Base-by-base conservation (phyloP, 2,888 invertebrate species). In the Drosophila stalkeri region DNA sequence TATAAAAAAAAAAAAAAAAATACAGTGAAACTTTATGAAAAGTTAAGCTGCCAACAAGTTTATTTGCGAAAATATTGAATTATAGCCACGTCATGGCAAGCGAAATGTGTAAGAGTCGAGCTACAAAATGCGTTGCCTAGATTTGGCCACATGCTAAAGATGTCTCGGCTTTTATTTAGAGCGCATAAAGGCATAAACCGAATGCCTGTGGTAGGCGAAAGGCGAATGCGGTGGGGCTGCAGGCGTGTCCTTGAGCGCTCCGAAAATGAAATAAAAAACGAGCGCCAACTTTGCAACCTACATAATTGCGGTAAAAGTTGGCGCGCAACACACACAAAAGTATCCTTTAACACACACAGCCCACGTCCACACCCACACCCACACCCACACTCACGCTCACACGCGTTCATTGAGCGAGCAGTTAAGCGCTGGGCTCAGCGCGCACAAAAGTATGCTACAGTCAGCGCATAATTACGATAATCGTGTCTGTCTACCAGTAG, bases 391-490 rank as follows among this genome's bases (percentile, higher is more conserved):
- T 56, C 23, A 16, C 12, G 52, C 14, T 56, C 23, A 44, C 51
- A 59, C 55, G 44, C 56, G 46, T 35, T 64, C 67, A 73, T 57
- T 31, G 64, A 77, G 75, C 65, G 68, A 67, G 68, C 70, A 80
- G 77, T 76, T 81, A 79, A 80, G 77, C 72, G 56, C 64, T 64
- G 65, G 57, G 80, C 72, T 72, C 67, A 41, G 68, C 74, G 77
- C 84, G 69, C 81, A 82, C 64, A 89, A 86, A 82, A 81, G 86
- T 83, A 80, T 84, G 80, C 84, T 89, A 81, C 78, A 77, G 70
- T 76, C 81, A 72, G 74, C 83, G 89, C 90, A 89, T 89, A 89
- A 90, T 89, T 89, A 87, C 90, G 87, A 90, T 89, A 89, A 90
- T 89, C 89, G 89, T 82, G 84, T 83, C 87, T 82, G 82, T 81